Percentiles rank a stretch among this genome's conserved stretches.
phyloP scores from a whole-genome alignment of 2,888 invertebrate genomes.

The Branchellion lobata region DNA sequence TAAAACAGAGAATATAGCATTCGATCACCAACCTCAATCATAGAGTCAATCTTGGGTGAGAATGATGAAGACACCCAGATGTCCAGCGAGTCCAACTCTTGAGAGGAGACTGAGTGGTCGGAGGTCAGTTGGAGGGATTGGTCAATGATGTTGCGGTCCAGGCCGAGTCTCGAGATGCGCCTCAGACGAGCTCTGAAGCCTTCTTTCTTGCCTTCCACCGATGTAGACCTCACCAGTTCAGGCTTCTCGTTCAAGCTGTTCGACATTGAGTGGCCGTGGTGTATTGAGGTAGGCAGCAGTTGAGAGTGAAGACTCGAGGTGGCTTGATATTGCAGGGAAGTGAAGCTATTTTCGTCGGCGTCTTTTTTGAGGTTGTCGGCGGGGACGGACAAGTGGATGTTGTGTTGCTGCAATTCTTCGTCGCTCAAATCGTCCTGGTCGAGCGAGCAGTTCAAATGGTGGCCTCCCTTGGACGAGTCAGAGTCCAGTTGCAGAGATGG shows the following conservation, averaged over 20 bases:
- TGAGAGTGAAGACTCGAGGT: neutral
- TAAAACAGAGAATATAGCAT: no score
- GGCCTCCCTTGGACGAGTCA: neutral
- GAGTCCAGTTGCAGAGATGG: conserved; percentile 4
- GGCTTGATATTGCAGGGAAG: neutral
- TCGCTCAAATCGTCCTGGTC: conserved; percentile 7
- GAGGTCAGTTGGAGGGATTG: neutral
- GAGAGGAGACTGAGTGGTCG: neutral
- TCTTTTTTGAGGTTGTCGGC: neutral
- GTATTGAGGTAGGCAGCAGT: neutral
- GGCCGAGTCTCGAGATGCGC: neutral
- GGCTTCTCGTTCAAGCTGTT: neutral
- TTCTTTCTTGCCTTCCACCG: neutral
- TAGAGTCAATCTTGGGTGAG: neutral
- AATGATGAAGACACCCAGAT: conserved; percentile 1
- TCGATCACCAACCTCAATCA: neutral
- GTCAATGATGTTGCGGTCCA: neutral
- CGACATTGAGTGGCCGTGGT: neutral
- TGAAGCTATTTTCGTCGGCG: neutral
- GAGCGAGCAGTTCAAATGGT: neutral
- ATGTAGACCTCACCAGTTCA: neutral
- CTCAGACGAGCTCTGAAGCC: neutral
- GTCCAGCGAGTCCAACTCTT: neutral
- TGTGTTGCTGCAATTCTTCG: neutral
- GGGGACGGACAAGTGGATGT: neutral